Evolutionary conservation across 2,113 vertebrate genomes (phyloP), one percentile per base, ranked within the genome.

Genomic region (Alethe diademata): DNA sequence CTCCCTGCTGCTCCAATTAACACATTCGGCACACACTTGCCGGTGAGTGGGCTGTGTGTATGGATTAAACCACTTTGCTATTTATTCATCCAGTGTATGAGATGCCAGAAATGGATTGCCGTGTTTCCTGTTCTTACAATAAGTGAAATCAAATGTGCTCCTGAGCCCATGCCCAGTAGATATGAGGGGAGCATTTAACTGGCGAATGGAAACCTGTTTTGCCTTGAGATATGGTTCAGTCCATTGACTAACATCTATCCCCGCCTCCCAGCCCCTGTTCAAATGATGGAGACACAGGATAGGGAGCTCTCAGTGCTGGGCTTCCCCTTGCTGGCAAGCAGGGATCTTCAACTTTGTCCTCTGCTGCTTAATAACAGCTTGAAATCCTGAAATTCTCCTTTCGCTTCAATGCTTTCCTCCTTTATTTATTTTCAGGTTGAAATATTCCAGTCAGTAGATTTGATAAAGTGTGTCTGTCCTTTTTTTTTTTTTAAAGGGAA

Each of bases 1-100:
- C 97, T 97, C 92, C 96, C 96, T 97, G 98, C 97, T 97, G 96
- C 97, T 98, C 97, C 97, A 98, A 98, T 98, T 98, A 98, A 98
- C 97, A 97, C 96, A 80, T 93, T 86, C 88, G 28, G 96, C 42
- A 11, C 95, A 95, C 97, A 93, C 96, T 96, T 97, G 95, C 96
- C 66, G 19, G 96, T 95, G 97, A 97, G 97, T 97, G 93, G 96
- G 97, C 96, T 96, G 97, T 95, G 96, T 96, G 58, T 97, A 93
- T 72, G 98, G 98, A 90, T 95, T 96, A 92, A 98, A 98, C 98
- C 98, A 98, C 97, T 98, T 83, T 35, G 78, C 82, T 93, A n/a
- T 92, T 97, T 94, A 80, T 97, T 93, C 90, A 91, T 78, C 45
- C 31, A 40, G 61, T 50, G 48, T 43, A 65, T 48, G 45, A 17